phyloP scores from a whole-genome alignment of 2,797 vertebrate genomes.

The Capromys pilorides region DNA sequence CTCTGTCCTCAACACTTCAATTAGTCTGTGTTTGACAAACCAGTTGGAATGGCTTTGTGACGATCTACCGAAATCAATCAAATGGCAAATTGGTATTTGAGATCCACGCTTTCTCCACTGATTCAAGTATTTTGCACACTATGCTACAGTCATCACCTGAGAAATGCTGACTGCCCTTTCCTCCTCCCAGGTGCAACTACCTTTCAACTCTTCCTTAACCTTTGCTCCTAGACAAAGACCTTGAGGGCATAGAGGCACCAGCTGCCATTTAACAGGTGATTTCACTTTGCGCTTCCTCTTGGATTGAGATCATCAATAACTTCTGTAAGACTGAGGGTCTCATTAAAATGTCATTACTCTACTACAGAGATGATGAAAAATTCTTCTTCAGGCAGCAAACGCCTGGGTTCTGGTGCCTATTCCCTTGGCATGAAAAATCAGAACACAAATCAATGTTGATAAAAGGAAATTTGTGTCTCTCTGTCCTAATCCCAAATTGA shows the following conservation, averaged over 20 bases:
- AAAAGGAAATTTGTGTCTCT: background rate
- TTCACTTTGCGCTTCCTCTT: background rate
- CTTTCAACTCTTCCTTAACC: background rate
- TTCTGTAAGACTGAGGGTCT: background rate
- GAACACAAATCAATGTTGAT: background rate
- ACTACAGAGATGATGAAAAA: background rate
- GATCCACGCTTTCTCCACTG: background rate
- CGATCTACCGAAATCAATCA: background rate
- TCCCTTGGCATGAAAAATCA: background rate
- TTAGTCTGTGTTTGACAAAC: background rate
- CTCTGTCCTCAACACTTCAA: background rate
- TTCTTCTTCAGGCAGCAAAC: background rate
- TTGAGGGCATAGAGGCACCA: background rate
- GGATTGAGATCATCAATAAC: background rate
- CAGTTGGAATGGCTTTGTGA: background rate
- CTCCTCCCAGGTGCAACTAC: background rate
- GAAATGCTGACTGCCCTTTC: background rate
- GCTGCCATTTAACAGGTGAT: background rate
- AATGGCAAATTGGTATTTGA: slow-evolving; percentile 21
- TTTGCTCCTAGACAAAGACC: background rate
- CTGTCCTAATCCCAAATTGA: background rate
- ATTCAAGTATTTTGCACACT: background rate
- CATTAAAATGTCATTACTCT: background rate
- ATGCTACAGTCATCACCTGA: background rate
- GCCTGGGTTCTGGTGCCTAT: background rate